A percentile compares a stretch with the other conserved stretches of the same genome.
Evolutionary conservation across 1,140 invertebrate species (phyloP).

Genomic region (Drosophila insularis): DNA sequence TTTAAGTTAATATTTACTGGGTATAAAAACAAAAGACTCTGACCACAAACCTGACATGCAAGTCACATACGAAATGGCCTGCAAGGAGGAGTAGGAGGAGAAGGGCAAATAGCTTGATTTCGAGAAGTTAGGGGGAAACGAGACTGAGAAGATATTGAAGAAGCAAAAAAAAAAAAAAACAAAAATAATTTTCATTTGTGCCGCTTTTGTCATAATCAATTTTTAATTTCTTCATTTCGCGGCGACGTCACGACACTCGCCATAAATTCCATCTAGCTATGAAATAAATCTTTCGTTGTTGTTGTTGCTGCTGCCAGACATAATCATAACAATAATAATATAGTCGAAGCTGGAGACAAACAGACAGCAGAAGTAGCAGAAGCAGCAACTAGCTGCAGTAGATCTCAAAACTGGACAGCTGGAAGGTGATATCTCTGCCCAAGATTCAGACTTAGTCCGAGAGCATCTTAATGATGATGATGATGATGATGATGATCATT

Average conservation of each 20-base stretch:
- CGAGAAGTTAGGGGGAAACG: background rate
- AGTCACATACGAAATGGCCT: constrained; percentile 6
- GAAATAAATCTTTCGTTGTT: constrained; percentile 66
- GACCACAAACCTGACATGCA: constrained; percentile 49
- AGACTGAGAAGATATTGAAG: background rate
- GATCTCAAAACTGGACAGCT: constrained; percentile 9
- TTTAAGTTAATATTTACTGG: constrained; percentile 32
- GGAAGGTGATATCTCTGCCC: constrained; percentile 17
- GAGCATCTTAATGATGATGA: background rate
- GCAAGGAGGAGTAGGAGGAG: background rate
- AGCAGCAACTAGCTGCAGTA: constrained; percentile 14
- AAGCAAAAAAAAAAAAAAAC: constrained; percentile 2
- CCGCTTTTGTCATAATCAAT: constrained; percentile 77
- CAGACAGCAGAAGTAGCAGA: constrained; percentile 24
- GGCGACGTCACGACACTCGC: constrained; percentile 56
- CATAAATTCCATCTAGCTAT: constrained; percentile 76
- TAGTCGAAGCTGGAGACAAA: constrained; percentile 62
- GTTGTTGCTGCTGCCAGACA: constrained; percentile 73
- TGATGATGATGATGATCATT: background rate
- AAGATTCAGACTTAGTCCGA: constrained; percentile 10
- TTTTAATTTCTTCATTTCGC: constrained; percentile 79
- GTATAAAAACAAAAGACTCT: constrained; percentile 60
- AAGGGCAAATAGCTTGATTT: background rate
- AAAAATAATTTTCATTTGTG: constrained; percentile 72
- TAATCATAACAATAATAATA: constrained; percentile 80